Conservation (phyloP, 2,113 vertebrate genomes). For the Melanerpes formicivorus region DNA sequence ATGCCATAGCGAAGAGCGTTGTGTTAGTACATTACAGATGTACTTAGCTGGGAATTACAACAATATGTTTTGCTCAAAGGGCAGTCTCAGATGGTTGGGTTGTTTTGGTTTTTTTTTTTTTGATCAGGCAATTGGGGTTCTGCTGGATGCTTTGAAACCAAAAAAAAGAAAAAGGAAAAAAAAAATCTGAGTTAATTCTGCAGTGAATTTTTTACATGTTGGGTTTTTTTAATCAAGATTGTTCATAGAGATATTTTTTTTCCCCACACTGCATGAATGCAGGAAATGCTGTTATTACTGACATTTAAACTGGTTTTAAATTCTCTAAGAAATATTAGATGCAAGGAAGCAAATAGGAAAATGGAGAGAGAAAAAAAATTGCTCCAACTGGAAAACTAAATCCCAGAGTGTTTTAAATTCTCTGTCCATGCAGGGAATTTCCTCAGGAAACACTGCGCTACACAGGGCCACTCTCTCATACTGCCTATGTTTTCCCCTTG, state of each 20-base stretch:
- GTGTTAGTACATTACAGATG: not conserved
- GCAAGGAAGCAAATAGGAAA: not conserved
- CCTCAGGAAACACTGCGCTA: not conserved
- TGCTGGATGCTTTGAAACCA: not conserved
- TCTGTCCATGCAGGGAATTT: not conserved
- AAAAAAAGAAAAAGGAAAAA: not conserved
- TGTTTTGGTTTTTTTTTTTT: not conserved
- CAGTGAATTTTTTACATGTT: not conserved
- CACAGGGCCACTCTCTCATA: not conserved
- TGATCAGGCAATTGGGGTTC: not conserved
- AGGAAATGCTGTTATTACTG: not conserved
- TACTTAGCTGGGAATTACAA: not conserved
- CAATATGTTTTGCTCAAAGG: conserved; percentile 5
- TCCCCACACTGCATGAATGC: not conserved
- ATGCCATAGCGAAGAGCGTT: not conserved
- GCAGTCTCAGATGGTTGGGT: not conserved
- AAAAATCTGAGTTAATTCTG: not conserved
- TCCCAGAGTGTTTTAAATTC: not conserved
- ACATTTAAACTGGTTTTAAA: not conserved
- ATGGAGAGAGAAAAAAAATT: not conserved
- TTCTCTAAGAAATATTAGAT: not conserved
- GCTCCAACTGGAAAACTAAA: not conserved
- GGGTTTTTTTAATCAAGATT: not conserved
- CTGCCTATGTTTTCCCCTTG: not conserved
- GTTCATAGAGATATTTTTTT: not conserved